These are phyloP conservation scores for Montipora cactus DNA, from an alignment of 64 coral and sea anemone genomes.

Conservation along the genomic window DNA sequence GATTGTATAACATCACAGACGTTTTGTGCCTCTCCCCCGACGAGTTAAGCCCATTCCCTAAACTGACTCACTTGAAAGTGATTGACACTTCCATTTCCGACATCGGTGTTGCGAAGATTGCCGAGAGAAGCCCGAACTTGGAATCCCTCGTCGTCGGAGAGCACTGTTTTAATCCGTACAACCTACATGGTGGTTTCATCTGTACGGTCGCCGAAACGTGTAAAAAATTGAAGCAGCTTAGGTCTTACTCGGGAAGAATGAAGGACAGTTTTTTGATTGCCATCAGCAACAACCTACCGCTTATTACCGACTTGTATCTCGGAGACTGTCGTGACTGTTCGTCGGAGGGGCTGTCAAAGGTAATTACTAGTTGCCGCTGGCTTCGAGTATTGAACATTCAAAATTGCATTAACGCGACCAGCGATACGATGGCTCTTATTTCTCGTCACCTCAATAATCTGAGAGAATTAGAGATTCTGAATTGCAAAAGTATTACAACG, in stretches of 20 bases:
- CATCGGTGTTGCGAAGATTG: constrained; percentile 61
- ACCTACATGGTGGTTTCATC: constrained; percentile 69
- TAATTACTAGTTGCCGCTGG: constrained; percentile 72
- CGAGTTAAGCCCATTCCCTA: constrained; percentile 25
- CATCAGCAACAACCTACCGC: constrained; percentile 57
- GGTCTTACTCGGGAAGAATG: constrained; percentile 78
- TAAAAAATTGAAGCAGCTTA: constrained; percentile 61
- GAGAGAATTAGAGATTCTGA: constrained; percentile 68
- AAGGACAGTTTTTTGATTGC: constrained; percentile 66
- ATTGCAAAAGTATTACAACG: constrained; percentile 59
- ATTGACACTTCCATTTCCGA: constrained; percentile 82
- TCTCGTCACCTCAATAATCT: constrained; percentile 44
- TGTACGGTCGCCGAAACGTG: constrained; percentile 60
- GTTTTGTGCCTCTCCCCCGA: constrained; percentile 42
- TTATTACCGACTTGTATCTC: constrained; percentile 68
- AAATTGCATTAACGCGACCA: constrained; percentile 65
- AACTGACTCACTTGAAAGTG: constrained; percentile 57
- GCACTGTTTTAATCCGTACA: constrained; percentile 75
- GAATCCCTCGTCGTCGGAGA: constrained; percentile 61
- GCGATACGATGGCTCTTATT: constrained; percentile 60
- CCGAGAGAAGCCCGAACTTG: constrained; percentile 73
- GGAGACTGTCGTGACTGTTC: constrained; percentile 79
- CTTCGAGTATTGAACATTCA: constrained; percentile 62
- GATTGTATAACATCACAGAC: constrained; percentile 70
- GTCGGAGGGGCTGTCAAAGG: constrained; percentile 21